These are phyloP conservation scores for Parelbella ahira DNA, from an alignment of 2,888 invertebrate species.

Conservation along the genomic window DNA sequence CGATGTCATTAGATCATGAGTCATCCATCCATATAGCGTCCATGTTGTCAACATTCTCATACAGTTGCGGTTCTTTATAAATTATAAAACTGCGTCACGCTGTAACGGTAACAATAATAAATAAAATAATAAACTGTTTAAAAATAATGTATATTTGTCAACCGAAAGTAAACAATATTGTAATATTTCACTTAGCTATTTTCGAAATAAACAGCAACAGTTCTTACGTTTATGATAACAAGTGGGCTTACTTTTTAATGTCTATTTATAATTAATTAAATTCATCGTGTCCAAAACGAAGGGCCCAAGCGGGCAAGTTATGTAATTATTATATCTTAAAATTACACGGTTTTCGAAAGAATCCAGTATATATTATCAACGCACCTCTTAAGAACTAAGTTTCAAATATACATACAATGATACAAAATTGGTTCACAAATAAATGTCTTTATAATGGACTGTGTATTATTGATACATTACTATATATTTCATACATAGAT, in stretches of 20 bases:
- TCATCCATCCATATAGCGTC: too few species aligned
- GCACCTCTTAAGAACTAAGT: conserved; percentile 65
- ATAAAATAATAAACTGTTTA: conserved; percentile 34
- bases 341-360: conserved; percentile 45
- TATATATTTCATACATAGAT: conserved; percentile 25
- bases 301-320: too few species aligned
- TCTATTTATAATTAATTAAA: conserved; percentile 54
- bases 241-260: conserved; percentile 48
- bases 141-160: conserved; percentile 79
- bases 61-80: too few species aligned
- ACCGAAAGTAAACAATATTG: conserved; percentile 76
- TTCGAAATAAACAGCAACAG: conserved; percentile 66
- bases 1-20: too few species aligned
- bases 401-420: conserved; percentile 70
- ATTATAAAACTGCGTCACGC: too few species aligned
- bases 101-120: neutral
- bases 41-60: too few species aligned
- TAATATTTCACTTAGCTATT: conserved; percentile 66
- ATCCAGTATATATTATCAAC: conserved; percentile 50
- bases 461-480: conserved; percentile 2
- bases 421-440: conserved; percentile 47
- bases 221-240: conserved; percentile 53
- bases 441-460: conserved; percentile 18
- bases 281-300: conserved; percentile 35
- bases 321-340: conserved; percentile 42